These are phyloP conservation scores for Pristionchus exspectatus DNA, from an alignment of 2,888 invertebrate species.

Conservation along the genomic window DNA sequence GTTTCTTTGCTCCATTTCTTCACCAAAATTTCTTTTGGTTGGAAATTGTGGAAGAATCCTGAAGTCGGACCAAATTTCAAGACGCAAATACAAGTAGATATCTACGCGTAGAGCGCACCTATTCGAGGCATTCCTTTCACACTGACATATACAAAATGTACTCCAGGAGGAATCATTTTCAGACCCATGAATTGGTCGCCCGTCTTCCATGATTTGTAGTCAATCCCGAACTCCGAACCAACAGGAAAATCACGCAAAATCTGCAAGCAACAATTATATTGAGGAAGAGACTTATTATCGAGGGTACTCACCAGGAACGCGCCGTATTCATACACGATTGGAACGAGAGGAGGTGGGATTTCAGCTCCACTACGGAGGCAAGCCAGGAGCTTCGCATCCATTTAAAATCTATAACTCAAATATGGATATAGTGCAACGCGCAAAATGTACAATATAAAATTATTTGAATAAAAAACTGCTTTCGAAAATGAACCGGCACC, in stretches of 20 bases:
- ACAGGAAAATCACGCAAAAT: slow-evolving; percentile 89
- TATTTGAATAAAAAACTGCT: background rate
- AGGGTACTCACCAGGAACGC: slow-evolving; percentile 63
- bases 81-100: background rate
- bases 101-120: slow-evolving; percentile 59
- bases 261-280: slow-evolving; percentile 55
- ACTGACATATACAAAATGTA: slow-evolving; percentile 89
- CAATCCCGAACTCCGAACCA: slow-evolving; percentile 97
- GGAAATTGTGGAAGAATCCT: slow-evolving; percentile 91
- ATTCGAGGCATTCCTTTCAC: slow-evolving; percentile 68
- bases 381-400: slow-evolving; percentile 48
- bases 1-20: slow-evolving; percentile 89
- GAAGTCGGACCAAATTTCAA: background rate
- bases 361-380: slow-evolving; percentile 57
- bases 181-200: slow-evolving; percentile 94
- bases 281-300: too few relatives aligned
- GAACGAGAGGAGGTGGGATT: slow-evolving; percentile 64
- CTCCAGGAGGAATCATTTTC: slow-evolving; percentile 98
- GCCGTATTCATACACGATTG: slow-evolving; percentile 66
- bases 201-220: slow-evolving; percentile 91
- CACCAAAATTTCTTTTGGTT: slow-evolving; percentile 88
- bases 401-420: slow-evolving; percentile 1
- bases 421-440: background rate
- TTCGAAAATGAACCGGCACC: too few relatives aligned
- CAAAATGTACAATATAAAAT: background rate